Percentiles rank a stretch among this genome's conserved stretches.
Evolutionary conservation across 2,888 invertebrate species (phyloP).

Genomic region (Pseudanteris insignis): DNA sequence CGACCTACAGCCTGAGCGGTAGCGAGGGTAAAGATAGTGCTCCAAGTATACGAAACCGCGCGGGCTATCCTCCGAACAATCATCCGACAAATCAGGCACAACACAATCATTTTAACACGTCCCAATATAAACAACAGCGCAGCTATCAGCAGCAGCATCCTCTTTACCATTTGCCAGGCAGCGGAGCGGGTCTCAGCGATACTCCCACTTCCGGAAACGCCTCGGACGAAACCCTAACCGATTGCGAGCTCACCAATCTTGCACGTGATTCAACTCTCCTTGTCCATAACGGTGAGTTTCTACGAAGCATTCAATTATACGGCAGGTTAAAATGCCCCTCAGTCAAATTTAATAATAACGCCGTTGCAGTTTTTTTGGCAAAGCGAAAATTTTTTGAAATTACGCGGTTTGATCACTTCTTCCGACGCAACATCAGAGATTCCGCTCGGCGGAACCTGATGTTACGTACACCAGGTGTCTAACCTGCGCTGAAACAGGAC

Average conservation of each 20-base stretch:
- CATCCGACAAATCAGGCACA: slow-evolving; percentile 61
- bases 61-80: slow-evolving; percentile 69
- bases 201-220: slow-evolving; percentile 86
- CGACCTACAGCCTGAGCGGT: slow-evolving; percentile 81
- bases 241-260: slow-evolving; percentile 80
- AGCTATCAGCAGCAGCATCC: slow-evolving; percentile 63
- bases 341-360: too few relatives aligned
- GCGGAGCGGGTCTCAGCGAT: slow-evolving; percentile 75
- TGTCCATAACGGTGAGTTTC: slow-evolving; percentile 81
- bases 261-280: slow-evolving; percentile 83
- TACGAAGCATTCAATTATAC: not conserved
- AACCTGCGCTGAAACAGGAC: slow-evolving; percentile 17
- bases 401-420: not conserved
- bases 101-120: slow-evolving; percentile 62
- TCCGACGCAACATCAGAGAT: too few relatives aligned
- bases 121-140: slow-evolving; percentile 60
- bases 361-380: too few relatives aligned
- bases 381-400: too few relatives aligned
- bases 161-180: slow-evolving; percentile 66
- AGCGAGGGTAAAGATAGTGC: slow-evolving; percentile 76
- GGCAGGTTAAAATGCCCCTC: too few relatives aligned
- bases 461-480: slow-evolving; percentile 16
- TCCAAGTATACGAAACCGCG: slow-evolving; percentile 58
- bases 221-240: slow-evolving; percentile 85
- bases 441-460: not conserved